phyloP scores from a whole-genome alignment of 2,888 invertebrate genomes.

The Conistra vaccinii region DNA sequence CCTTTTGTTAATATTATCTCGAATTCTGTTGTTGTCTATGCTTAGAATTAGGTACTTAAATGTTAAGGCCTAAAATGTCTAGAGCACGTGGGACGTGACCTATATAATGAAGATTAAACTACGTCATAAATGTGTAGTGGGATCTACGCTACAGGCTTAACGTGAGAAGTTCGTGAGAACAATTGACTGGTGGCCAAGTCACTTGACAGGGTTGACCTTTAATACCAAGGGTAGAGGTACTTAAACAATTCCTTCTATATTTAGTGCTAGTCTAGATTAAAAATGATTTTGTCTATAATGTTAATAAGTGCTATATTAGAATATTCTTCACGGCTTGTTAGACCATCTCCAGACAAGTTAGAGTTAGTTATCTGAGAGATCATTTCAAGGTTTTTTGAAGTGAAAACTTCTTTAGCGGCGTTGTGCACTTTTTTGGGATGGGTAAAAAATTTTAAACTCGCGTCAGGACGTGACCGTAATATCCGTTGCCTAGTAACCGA shows the following conservation, averaged over 20 bases:
- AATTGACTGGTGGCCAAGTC: conserved; percentile 36
- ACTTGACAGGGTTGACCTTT: conserved; percentile 19
- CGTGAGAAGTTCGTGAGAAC: conserved; percentile 39
- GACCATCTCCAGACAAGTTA: background rate
- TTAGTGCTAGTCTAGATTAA: conserved; percentile 29
- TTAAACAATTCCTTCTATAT: conserved; percentile 15
- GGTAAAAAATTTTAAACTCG: too few relatives aligned
- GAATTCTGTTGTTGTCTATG: background rate
- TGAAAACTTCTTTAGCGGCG: too few relatives aligned
- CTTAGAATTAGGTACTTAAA: background rate
- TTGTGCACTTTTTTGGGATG: too few relatives aligned
- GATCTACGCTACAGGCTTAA: background rate
- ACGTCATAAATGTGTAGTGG: conserved; percentile 1
- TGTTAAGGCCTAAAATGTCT: background rate
- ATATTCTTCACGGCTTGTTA: background rate
- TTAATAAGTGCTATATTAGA: background rate
- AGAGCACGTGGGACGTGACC: background rate
- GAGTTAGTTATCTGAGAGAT: background rate
- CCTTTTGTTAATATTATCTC: background rate
- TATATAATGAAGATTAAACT: conserved; percentile 1
- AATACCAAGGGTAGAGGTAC: background rate
- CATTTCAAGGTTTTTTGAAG: background rate
- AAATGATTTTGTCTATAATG: conserved; percentile 16
- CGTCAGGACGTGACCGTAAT: too few relatives aligned
- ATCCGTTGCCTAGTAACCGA: too few relatives aligned